These are phyloP conservation scores for Theropithecus gelada DNA, from an alignment of 2,113 vertebrate genomes.

Conservation along the genomic window DNA sequence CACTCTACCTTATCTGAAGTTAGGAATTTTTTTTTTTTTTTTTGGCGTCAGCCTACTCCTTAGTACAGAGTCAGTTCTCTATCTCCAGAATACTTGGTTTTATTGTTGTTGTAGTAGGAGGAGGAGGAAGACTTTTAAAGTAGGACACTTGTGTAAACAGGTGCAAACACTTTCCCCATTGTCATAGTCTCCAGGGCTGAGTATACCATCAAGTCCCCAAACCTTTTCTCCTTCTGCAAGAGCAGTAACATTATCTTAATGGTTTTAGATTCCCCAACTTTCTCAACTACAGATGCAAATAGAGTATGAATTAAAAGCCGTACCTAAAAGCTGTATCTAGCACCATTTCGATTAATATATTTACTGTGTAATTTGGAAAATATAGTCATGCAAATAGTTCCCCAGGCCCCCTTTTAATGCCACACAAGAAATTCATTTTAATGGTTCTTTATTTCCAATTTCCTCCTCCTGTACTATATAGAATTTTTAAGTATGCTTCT, in stretches of 20 bases:
- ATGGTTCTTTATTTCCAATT: conserved; percentile 27
- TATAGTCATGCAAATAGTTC: not conserved
- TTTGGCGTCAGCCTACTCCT: not conserved
- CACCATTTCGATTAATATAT: not conserved
- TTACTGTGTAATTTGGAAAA: not conserved
- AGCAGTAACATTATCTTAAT: not conserved
- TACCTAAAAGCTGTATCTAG: not conserved
- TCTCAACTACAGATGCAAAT: not conserved
- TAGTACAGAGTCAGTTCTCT: not conserved
- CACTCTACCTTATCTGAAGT: not conserved
- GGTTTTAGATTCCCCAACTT: not conserved
- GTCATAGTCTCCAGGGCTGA: not conserved
- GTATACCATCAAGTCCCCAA: not conserved
- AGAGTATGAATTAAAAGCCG: not conserved
- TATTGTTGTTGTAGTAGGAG: not conserved
- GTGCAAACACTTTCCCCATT: not conserved
- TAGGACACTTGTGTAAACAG: not conserved
- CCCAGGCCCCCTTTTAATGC: not conserved
- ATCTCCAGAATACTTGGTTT: not conserved
- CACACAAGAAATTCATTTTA: not conserved
- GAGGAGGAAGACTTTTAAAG: not conserved
- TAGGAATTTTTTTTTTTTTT: not conserved
- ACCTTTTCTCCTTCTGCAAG: not conserved
- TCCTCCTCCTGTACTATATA: not conserved
- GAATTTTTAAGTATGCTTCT: conserved; percentile 48